Conservation (phyloP, 2,888 invertebrate genomes). For the Luperina nickerlii region DNA sequence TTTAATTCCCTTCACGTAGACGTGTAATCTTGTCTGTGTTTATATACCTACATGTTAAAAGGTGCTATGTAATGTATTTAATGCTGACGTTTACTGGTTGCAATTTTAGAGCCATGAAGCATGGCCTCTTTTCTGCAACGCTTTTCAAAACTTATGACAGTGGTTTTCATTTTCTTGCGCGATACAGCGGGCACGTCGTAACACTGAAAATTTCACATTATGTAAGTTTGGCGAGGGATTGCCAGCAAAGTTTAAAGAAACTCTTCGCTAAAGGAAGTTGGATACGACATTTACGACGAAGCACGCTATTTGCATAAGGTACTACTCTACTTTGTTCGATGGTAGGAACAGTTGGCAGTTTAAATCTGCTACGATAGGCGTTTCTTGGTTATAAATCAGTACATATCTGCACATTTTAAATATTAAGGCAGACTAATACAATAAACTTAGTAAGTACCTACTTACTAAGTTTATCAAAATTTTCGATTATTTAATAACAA, state of each 20-base stretch:
- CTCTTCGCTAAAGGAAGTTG: slow-evolving; percentile 43
- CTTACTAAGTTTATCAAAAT: too few relatives aligned
- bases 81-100: background rate
- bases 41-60: slow-evolving; percentile 15
- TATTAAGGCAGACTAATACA: background rate
- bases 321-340: slow-evolving; percentile 4
- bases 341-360: background rate
- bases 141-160: slow-evolving; percentile 22
- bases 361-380: background rate
- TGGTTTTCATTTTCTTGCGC: slow-evolving; percentile 42
- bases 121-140: background rate
- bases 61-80: slow-evolving; percentile 20
- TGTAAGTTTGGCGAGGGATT: slow-evolving; percentile 42
- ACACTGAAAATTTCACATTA: slow-evolving; percentile 40
- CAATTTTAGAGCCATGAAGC: background rate
- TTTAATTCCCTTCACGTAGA: slow-evolving; percentile 43
- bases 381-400: background rate
- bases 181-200: slow-evolving; percentile 14
- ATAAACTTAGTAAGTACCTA: background rate
- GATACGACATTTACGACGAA: slow-evolving; percentile 45
- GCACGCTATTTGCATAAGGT: slow-evolving; percentile 33
- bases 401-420: background rate
- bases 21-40: slow-evolving; percentile 33
- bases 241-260: slow-evolving; percentile 63
- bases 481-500: too few relatives aligned